Conservation (phyloP, 2,113 vertebrate genomes). For the Rhabdornis inornatus region DNA sequence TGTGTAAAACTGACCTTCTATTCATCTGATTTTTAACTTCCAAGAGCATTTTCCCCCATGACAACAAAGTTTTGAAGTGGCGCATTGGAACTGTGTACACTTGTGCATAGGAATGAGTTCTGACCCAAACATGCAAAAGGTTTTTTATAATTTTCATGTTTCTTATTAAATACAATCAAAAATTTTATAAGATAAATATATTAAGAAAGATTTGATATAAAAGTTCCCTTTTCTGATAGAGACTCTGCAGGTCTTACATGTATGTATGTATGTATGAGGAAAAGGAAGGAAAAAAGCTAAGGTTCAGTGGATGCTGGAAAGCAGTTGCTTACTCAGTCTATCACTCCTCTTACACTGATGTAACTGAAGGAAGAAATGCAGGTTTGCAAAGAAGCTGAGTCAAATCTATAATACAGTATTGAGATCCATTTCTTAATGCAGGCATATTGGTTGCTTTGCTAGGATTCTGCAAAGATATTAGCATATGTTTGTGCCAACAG, state of each 20-base stretch:
- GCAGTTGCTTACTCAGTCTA: background rate
- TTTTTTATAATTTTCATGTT: background rate
- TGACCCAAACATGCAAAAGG: fast-evolving
- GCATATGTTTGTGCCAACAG: background rate
- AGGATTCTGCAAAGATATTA: background rate
- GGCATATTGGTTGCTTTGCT: background rate
- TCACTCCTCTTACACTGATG: background rate
- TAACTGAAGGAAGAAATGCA: background rate
- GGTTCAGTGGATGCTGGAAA: background rate
- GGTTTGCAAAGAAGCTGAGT: background rate
- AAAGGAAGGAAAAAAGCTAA: background rate
- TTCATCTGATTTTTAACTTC: background rate
- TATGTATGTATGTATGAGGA: background rate
- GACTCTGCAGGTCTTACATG: background rate
- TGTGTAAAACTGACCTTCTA: background rate
- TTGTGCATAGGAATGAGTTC: background rate
- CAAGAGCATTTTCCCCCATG: background rate
- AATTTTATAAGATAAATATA: background rate
- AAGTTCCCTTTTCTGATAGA: background rate
- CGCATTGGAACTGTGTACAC: background rate
- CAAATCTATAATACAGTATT: background rate
- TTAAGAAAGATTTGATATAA: background rate
- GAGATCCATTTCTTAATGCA: background rate
- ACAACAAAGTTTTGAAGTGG: background rate
- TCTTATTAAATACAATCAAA: background rate